phyloP scores from a whole-genome alignment of 2,797 vertebrate genomes.

The Loriculus beryllinus region DNA sequence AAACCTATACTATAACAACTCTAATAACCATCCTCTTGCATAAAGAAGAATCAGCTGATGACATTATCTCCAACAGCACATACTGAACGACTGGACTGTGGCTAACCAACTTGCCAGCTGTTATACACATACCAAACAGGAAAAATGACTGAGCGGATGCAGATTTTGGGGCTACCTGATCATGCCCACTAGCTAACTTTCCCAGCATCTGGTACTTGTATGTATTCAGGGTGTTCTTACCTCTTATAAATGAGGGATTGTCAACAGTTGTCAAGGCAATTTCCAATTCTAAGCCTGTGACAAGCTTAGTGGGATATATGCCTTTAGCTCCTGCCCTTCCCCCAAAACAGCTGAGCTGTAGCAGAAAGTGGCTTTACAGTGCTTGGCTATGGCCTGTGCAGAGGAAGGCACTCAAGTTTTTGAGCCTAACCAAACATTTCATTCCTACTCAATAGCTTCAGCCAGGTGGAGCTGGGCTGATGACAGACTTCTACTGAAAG shows the following conservation, averaged over 20 bases:
- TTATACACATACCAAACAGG: background rate
- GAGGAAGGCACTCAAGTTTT: background rate
- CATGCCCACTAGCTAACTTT: background rate
- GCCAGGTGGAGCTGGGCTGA: background rate
- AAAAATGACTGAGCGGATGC: background rate
- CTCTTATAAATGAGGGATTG: background rate
- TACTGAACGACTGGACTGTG: background rate
- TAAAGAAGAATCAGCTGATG: background rate
- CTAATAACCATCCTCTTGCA: background rate
- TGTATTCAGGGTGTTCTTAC: background rate
- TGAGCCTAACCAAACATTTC: background rate
- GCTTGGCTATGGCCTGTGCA: background rate
- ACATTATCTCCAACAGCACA: background rate
- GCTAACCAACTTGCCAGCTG: background rate
- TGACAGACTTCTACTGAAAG: background rate
- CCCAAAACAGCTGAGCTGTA: background rate
- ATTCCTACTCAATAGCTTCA: background rate
- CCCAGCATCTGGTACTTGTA: background rate
- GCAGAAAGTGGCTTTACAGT: background rate
- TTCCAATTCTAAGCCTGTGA: background rate
- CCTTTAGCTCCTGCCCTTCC: background rate
- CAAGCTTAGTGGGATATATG: background rate
- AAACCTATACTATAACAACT: background rate
- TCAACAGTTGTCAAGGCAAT: background rate
- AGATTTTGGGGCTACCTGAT: background rate